Evolutionary conservation across 1,140 invertebrate genomes (phyloP).

Genomic region (Galleria mellonella): DNA sequence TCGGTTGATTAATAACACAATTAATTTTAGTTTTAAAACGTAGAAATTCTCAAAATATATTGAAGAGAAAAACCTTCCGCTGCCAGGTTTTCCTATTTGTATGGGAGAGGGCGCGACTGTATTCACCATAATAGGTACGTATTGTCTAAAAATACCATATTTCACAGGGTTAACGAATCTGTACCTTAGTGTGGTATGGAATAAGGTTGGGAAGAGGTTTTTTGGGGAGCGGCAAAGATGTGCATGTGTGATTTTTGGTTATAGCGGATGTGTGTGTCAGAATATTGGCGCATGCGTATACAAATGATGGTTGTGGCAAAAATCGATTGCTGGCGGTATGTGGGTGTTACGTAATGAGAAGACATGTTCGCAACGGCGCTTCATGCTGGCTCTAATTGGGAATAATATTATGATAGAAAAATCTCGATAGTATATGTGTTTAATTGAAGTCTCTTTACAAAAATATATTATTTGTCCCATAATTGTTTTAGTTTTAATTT

Average conservation of each 20-base stretch:
- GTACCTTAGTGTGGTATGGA: slow-evolving; percentile 5
- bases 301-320: slow-evolving; percentile 32
- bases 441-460: too few species aligned
- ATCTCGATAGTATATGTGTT: too few species aligned
- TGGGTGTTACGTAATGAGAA: slow-evolving; percentile 64
- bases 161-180: slow-evolving; percentile 8
- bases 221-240: slow-evolving; percentile 13
- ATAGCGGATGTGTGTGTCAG: slow-evolving; percentile 29
- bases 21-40: slow-evolving; percentile 28
- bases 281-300: slow-evolving; percentile 52
- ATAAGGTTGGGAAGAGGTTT: slow-evolving; percentile 12
- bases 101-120: slow-evolving; percentile 66
- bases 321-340: slow-evolving; percentile 61
- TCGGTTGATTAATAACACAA: background rate
- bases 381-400: slow-evolving; percentile 40
- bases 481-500: too few species aligned
- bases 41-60: slow-evolving; percentile 47
- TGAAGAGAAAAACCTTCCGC: slow-evolving; percentile 56
- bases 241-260: slow-evolving; percentile 17
- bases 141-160: slow-evolving; percentile 68
- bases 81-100: slow-evolving; percentile 56
- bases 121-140: slow-evolving; percentile 51
- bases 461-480: too few species aligned
- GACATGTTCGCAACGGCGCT: slow-evolving; percentile 42
- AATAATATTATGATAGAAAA: slow-evolving; percentile 20